These are phyloP conservation scores for Calyptomena viridis DNA, from an alignment of 2,113 vertebrate species.

Conservation along the genomic window DNA sequence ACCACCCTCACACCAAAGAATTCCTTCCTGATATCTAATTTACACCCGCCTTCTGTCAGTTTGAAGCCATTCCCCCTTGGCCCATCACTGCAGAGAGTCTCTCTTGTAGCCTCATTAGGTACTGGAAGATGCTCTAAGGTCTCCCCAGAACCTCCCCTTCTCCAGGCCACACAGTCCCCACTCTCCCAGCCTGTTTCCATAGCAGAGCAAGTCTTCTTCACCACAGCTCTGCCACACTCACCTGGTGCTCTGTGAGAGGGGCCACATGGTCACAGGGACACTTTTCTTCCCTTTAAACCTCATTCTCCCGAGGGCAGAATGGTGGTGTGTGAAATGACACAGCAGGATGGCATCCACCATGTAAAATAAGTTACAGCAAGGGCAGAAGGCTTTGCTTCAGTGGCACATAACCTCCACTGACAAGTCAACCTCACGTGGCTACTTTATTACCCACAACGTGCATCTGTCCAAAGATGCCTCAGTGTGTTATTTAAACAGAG, in stretches of 20 bases:
- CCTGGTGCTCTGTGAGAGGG: fast-evolving
- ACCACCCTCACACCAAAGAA: neutral
- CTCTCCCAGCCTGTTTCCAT: neutral
- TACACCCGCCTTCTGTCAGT: neutral
- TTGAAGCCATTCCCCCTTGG: neutral
- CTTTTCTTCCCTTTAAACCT: neutral
- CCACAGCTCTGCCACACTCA: neutral
- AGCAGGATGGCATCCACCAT: neutral
- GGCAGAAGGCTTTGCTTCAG: neutral
- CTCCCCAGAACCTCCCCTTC: neutral
- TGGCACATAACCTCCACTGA: neutral
- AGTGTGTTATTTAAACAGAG: neutral
- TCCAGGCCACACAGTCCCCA: neutral
- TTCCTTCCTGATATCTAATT: neutral
- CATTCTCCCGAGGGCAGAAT: neutral
- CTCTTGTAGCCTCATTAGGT: no score
- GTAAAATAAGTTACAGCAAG: neutral
- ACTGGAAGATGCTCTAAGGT: neutral
- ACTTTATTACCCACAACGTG: neutral
- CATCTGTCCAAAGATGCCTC: neutral
- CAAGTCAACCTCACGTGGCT: slow-evolving; percentile 1
- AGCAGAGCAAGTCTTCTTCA: neutral
- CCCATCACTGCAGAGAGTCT: neutral
- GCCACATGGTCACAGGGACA: fast-evolving
- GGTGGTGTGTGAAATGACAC: neutral